These are phyloP conservation scores for Stegastes partitus DNA, from an alignment of 2,113 vertebrate genomes.

Conservation along the genomic window DNA sequence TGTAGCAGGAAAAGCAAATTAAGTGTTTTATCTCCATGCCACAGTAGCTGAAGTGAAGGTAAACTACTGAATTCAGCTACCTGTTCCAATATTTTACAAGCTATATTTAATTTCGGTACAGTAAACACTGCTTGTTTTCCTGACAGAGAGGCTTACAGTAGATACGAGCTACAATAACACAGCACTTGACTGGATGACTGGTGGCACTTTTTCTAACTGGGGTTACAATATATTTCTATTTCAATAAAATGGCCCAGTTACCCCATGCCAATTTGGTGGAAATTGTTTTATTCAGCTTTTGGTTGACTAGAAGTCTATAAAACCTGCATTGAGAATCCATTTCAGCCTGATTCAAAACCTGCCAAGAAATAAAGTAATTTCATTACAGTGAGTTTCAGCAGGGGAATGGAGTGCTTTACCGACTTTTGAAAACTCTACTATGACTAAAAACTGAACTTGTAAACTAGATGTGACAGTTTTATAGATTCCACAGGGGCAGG, in stretches of 20 bases:
- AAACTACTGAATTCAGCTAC: neutral
- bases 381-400: no score
- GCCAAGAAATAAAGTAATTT: no score
- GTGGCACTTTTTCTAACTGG: neutral
- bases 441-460: neutral
- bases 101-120: neutral
- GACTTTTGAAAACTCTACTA: no score
- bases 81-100: neutral
- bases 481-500: neutral
- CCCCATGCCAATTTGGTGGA: no score
- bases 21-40: neutral
- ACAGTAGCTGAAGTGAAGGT: neutral
- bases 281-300: no score
- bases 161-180: neutral
- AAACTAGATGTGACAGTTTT: neutral
- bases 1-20: neutral
- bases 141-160: conserved; percentile 3
- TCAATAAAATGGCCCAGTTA: neutral
- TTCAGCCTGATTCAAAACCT: no score
- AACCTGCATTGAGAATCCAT: no score
- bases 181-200: conserved; percentile 5
- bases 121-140: conserved; percentile 17
- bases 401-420: no score
- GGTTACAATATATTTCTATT: conserved; percentile 3
- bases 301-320: no score